Base-by-base conservation (phyloP, 2,888 invertebrate species). In the Dendrolimus pini region DNA sequence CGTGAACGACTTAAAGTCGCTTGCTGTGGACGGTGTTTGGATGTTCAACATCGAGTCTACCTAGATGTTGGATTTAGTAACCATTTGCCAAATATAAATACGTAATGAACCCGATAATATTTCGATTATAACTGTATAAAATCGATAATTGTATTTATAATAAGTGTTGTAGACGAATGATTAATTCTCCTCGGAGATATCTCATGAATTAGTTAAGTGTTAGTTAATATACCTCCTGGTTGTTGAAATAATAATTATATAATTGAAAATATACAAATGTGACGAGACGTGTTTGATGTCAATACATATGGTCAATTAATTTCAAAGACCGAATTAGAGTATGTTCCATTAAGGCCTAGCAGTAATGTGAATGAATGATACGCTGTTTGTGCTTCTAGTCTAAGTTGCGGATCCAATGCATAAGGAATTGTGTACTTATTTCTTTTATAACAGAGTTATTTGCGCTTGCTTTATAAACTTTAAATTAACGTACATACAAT, bases 71-170 rank as follows among this genome's bases (percentile, higher is more conserved):
- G 74, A 74, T 74, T 74, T 78, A 78, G 78, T 77, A 80, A 81
- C 75, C 75, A 76, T 83, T 86, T 85, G 89, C 88, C 89, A 89
- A 89, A 88, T 83, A 85, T 85, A 82, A 78, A 82, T 85, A 82
- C 83, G 83, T 83, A 85, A 76, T 10, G 47, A 77, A 72, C 66
- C 67, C 69, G 74, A 71, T 74, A 72, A 75, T 67, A 65, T 65
- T 47, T 64, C 65, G 60, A 64, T 64, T 63, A 59, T 63, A 59
- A 54, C 54, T 57, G 59, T 64, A 61, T 58, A 60, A 69, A 68
- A 65, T 64, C 64, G 73, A 74, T 79, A 70, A 66, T 69, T 65
- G 64, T 70, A 74, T 74, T 64, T 61, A 64, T 74, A 68, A 72
- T 77, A 74, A 70, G 70, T 82, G 79, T 80, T 77, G 73, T 83